These are phyloP conservation scores for Apus apus DNA, from an alignment of 2,113 vertebrate species.

Conservation along the genomic window DNA sequence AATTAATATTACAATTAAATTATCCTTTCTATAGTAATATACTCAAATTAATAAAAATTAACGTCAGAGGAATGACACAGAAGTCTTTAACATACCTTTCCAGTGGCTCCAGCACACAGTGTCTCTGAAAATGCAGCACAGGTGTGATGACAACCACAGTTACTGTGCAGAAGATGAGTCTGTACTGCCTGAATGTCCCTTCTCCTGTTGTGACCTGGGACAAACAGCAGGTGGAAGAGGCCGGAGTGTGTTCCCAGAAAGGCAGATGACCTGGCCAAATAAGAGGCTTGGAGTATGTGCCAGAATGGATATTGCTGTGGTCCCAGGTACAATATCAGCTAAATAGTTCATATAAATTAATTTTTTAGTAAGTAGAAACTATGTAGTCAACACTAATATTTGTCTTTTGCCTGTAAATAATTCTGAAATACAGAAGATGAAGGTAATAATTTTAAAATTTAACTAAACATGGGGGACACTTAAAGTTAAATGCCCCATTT, in stretches of 20 bases:
- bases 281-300: not conserved
- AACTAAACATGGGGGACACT: not conserved
- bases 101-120: not conserved
- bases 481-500: not conserved
- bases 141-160: not conserved
- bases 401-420: not conserved
- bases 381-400: not conserved
- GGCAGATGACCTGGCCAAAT: not conserved
- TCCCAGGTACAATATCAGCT: not conserved
- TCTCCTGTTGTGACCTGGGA: not conserved
- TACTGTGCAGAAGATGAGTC: not conserved
- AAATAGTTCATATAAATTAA: not conserved
- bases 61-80: not conserved
- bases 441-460: not conserved
- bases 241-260: not conserved
- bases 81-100: not conserved
- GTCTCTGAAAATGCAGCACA: not conserved
- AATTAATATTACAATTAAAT: not conserved
- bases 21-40: not conserved
- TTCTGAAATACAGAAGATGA: not conserved
- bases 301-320: not conserved
- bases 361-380: not conserved
- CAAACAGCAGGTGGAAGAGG: not conserved
- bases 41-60: not conserved
- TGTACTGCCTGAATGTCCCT: not conserved